A percentile compares a stretch with the other conserved stretches of the same genome.
phyloP scores from a whole-genome alignment of 2,113 vertebrate species.

The Choloepus hoffmanni region DNA sequence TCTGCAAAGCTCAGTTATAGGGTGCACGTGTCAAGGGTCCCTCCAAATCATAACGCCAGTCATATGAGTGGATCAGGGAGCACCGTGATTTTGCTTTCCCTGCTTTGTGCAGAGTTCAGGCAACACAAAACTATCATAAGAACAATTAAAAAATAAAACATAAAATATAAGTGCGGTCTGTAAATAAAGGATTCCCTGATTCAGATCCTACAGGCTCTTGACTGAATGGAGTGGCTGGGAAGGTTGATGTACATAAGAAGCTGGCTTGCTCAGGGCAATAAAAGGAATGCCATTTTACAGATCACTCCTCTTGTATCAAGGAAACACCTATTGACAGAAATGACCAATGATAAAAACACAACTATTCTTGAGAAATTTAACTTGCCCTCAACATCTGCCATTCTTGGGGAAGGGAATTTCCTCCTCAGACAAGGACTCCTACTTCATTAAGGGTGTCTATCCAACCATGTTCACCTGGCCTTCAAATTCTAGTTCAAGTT shows the following conservation, averaged over 20 bases:
- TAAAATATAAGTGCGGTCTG: not conserved
- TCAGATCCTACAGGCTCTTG: not conserved
- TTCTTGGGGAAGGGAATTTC: not conserved
- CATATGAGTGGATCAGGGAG: not conserved
- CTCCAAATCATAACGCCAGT: accelerated
- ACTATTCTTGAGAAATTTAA: not conserved
- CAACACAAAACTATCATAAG: not conserved
- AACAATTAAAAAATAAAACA: not conserved
- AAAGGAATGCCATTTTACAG: not conserved
- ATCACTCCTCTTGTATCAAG: not conserved
- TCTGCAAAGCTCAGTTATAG: not conserved
- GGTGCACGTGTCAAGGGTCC: not conserved
- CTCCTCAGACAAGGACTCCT: not conserved
- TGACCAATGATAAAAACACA: not conserved
- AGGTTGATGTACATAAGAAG: not conserved
- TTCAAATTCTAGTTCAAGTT: not conserved
- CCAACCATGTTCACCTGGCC: not conserved
- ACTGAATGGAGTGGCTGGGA: not conserved
- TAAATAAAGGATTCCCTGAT: not conserved
- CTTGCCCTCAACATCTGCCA: not conserved
- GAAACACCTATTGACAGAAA: not conserved
- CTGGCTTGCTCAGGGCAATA: not conserved
- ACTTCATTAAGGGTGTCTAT: not conserved
- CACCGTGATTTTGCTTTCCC: not conserved
- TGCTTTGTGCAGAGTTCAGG: not conserved